Percentiles rank a stretch among this genome's conserved stretches.
Conservation (phyloP, 92 coral and sea anemone genomes). For the Zoanthus solanderi region DNA sequence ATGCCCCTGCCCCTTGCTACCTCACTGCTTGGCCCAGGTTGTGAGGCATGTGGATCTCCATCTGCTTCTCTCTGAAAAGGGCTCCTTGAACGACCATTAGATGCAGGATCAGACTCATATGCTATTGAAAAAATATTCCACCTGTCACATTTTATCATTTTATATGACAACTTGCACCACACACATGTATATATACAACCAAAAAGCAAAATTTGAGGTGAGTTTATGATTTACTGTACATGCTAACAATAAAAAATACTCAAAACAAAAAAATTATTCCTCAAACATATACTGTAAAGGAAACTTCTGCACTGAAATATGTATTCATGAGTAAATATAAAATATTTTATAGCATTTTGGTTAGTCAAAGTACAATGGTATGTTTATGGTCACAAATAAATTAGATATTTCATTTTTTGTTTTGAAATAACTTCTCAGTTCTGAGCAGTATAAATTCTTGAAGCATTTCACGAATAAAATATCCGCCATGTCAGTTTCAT, state of each 20-base stretch:
- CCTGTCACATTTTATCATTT: constrained; percentile 4
- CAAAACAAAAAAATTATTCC: constrained; percentile 19
- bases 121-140: not conserved
- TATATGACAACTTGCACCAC: constrained; percentile 14
- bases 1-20: constrained; percentile 11
- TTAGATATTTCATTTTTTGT: constrained; percentile 18
- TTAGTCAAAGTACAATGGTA: constrained; percentile 1
- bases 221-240: constrained; percentile 22
- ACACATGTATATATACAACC: constrained; percentile 16
- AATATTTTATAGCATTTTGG: not conserved
- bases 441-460: constrained; percentile 22
- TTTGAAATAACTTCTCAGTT: constrained; percentile 13
- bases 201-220: constrained; percentile 18
- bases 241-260: constrained; percentile 21
- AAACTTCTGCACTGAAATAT: constrained; percentile 13
- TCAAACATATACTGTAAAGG: constrained; percentile 14
- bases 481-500: not conserved
- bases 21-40: constrained; percentile 20
- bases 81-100: constrained; percentile 8
- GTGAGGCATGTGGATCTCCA: constrained; percentile 10
- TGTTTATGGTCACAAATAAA: constrained; percentile 20
- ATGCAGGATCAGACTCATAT: constrained; percentile 8
- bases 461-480: not conserved
- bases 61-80: constrained; percentile 13
- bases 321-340: constrained; percentile 14